Conservation (phyloP, 2,797 vertebrate species). For the Tarsius wallacei region DNA sequence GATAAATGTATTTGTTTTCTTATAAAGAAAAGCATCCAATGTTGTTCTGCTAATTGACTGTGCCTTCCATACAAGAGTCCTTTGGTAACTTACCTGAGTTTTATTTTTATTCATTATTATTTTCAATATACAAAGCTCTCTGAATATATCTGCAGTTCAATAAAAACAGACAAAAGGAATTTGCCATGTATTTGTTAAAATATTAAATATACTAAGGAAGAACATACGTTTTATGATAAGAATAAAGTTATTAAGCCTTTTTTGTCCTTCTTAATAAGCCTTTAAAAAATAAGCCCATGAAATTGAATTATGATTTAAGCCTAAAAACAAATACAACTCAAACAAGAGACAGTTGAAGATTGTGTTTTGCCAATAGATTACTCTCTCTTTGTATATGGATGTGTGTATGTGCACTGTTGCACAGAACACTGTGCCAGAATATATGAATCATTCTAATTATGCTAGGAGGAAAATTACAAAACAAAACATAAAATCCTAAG, state of each 20-base stretch:
- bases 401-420: background rate
- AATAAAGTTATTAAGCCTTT: conserved; percentile 50
- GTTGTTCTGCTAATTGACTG: background rate
- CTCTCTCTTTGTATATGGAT: conserved; percentile 56
- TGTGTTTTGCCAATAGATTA: conserved; percentile 75
- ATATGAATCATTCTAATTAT: conserved; percentile 64
- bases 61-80: background rate
- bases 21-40: conserved; percentile 28
- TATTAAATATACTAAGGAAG: conserved; percentile 5
- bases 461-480: conserved; percentile 1
- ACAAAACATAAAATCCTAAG: conserved; percentile 52
- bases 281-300: conserved; percentile 68
- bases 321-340: conserved; percentile 56
- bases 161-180: background rate
- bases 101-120: conserved; percentile 59
- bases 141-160: conserved; percentile 13
- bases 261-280: conserved; percentile 61
- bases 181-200: conserved; percentile 29
- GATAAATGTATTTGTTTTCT: conserved; percentile 65
- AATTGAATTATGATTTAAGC: conserved; percentile 66
- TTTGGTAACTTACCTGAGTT: background rate
- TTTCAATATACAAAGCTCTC: background rate
- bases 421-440: conserved; percentile 23
- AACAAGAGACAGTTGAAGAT: conserved; percentile 46
- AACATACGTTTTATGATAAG: background rate